Percentiles rank a stretch among this genome's conserved stretches.
Evolutionary conservation across 2,797 vertebrate species (phyloP).

Genomic region (Anas bahamensis): DNA sequence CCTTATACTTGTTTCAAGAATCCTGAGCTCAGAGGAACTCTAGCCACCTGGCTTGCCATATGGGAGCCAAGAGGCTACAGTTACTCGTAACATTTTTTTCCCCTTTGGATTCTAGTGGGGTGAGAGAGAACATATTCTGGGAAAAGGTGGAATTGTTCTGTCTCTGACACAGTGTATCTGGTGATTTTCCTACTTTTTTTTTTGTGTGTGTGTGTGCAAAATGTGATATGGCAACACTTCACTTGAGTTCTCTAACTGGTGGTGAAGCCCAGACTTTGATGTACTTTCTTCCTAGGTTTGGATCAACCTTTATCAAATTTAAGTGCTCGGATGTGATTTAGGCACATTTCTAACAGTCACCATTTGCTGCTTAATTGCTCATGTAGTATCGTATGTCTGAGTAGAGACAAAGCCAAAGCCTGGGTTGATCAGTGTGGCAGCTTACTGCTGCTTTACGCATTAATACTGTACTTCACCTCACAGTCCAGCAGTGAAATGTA

Average conservation of each 20-base stretch:
- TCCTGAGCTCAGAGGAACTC: constrained; percentile 59
- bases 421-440: constrained; percentile 22
- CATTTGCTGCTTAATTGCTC: constrained; percentile 42
- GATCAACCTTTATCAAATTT: background rate
- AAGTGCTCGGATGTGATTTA: constrained; percentile 44
- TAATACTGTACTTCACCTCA: background rate
- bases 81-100: constrained; percentile 41
- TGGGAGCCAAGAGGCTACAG: background rate
- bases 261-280: background rate
- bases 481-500: background rate
- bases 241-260: background rate
- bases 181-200: background rate
- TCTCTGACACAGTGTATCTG: background rate
- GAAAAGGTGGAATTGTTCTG: constrained; percentile 1
- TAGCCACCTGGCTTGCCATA: background rate
- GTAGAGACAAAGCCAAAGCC: constrained; percentile 19
- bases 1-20: constrained; percentile 20
- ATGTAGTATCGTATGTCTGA: background rate
- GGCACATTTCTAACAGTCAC: constrained; percentile 16
- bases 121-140: background rate
- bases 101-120: constrained; percentile 32
- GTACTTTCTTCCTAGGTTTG: constrained; percentile 5
- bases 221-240: background rate
- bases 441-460: constrained; percentile 20
- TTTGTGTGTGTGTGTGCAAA: background rate